These are phyloP conservation scores for Cryptosula pallasiana DNA, from an alignment of 2,888 invertebrate genomes.

Conservation along the genomic window DNA sequence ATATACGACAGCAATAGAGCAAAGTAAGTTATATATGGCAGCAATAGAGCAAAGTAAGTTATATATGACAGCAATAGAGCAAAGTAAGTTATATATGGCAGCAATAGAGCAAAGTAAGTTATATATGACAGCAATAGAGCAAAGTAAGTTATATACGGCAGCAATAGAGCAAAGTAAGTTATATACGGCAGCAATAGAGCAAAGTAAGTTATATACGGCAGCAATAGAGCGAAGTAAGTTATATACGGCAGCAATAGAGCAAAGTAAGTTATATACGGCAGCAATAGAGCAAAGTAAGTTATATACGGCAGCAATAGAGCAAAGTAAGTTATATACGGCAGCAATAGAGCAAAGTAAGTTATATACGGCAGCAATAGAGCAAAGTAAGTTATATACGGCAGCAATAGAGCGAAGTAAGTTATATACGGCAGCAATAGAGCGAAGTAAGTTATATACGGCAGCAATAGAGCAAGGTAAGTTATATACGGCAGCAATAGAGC, in stretches of 20 bases:
- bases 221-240: neutral
- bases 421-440: too few species aligned
- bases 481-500: too few species aligned
- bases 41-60: neutral
- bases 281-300: too few species aligned
- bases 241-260: neutral
- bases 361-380: too few species aligned
- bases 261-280: neutral
- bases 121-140: neutral
- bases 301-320: too few species aligned
- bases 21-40: neutral
- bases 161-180: neutral
- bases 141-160: neutral
- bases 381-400: too few species aligned
- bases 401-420: too few species aligned
- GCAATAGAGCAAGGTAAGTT: too few species aligned
- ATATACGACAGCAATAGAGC: constrained; percentile 24
- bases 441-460: too few species aligned
- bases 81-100: neutral
- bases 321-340: too few species aligned
- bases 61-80: neutral
- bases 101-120: neutral
- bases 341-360: too few species aligned
- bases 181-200: neutral
- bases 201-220: neutral